A percentile compares a stretch with the other conserved stretches of the same genome.
Evolutionary conservation across 2,113 vertebrate species (phyloP).

Genomic region (Gymnocephalus cernua): DNA sequence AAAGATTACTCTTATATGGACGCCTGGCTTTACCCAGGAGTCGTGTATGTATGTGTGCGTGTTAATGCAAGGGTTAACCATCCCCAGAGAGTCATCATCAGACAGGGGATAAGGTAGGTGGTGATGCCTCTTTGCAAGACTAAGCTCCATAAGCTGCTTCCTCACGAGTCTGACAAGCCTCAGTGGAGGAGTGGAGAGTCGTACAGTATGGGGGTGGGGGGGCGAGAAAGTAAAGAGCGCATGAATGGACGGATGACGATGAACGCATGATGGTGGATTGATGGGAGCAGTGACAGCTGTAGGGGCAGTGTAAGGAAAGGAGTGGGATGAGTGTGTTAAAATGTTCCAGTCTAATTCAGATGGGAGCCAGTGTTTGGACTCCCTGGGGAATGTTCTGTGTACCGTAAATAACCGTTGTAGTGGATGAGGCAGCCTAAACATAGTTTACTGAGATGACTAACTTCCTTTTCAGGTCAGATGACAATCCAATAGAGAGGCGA

Average conservation of each 20-base stretch:
- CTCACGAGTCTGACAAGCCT: constrained; percentile 51
- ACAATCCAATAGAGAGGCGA: too few species aligned
- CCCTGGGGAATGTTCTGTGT: constrained; percentile 55
- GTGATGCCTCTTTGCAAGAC: constrained; percentile 53
- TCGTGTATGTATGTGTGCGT: not conserved
- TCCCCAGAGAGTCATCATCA: constrained; percentile 60
- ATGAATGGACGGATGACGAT: constrained; percentile 34
- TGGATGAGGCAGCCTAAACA: constrained; percentile 32
- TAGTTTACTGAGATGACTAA: constrained; percentile 34
- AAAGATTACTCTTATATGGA: constrained; percentile 49
- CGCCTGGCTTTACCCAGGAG: constrained; percentile 35
- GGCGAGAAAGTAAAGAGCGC: not conserved
- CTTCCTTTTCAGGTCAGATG: too few species aligned
- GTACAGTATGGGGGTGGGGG: not conserved
- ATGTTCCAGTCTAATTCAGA: constrained; percentile 50
- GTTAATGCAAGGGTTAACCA: constrained; percentile 18
- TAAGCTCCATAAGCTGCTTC: constrained; percentile 76
- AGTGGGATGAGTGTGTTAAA: constrained; percentile 6
- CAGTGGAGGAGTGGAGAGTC: not conserved
- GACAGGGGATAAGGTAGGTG: constrained; percentile 61
- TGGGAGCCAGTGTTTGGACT: constrained; percentile 39
- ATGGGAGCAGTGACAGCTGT: constrained; percentile 50
- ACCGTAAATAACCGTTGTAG: constrained; percentile 47
- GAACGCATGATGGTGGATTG: constrained; percentile 32
- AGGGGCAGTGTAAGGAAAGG: constrained; percentile 4